A percentile compares a stretch with the other conserved stretches of the same genome.
Evolutionary conservation across 2,797 vertebrate genomes (phyloP).

Genomic region (Strix occidentalis): DNA sequence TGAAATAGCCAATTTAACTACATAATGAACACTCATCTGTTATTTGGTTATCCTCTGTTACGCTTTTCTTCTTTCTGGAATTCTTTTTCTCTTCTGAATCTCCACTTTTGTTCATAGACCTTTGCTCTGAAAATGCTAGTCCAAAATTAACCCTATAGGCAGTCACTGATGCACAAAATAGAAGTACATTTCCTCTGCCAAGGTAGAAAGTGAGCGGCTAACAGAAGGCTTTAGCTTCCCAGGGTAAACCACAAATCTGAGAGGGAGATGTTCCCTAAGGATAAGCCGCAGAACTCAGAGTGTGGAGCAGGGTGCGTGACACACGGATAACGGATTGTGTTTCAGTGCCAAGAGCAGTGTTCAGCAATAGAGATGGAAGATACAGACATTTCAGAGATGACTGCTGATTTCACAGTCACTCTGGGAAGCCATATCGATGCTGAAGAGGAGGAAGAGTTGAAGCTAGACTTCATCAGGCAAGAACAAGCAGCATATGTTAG

Average conservation of each 20-base stretch:
- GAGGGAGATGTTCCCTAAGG: neutral
- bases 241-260: neutral
- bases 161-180: neutral
- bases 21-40: neutral
- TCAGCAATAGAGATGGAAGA: neutral
- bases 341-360: neutral
- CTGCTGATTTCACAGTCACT: neutral
- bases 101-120: neutral
- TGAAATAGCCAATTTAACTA: neutral
- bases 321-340: rapidly evolving
- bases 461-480: neutral
- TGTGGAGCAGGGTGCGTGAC: neutral
- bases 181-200: neutral
- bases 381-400: rapidly evolving
- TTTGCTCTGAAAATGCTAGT: neutral
- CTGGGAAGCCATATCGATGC: neutral
- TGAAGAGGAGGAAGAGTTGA: neutral
- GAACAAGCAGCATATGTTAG: neutral
- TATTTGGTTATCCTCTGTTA: neutral
- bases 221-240: neutral
- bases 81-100: neutral
- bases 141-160: neutral
- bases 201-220: neutral
- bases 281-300: neutral
- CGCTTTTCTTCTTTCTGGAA: neutral